These are phyloP conservation scores for Vireo altiloquus DNA, from an alignment of 2,113 vertebrate species.

Conservation along the genomic window DNA sequence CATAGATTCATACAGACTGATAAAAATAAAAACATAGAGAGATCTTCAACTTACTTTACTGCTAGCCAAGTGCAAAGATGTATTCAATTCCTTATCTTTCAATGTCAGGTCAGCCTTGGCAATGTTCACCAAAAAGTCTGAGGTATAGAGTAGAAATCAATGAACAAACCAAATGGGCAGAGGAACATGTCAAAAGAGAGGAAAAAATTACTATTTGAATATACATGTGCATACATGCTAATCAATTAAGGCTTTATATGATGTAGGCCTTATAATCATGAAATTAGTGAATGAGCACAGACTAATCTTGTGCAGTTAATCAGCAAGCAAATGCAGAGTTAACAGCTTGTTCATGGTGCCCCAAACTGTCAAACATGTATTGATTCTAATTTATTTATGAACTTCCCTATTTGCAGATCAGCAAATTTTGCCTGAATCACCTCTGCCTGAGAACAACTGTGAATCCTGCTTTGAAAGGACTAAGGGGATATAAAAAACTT, in stretches of 20 bases:
- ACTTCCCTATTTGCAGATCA: background rate
- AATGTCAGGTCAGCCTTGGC: slow-evolving; percentile 79
- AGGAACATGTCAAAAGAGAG: background rate
- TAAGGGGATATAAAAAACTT: background rate
- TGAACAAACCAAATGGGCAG: background rate
- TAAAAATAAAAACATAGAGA: background rate
- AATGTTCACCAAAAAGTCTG: slow-evolving; percentile 87
- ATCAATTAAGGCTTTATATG: background rate
- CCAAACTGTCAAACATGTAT: background rate
- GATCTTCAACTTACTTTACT: slow-evolving; percentile 81
- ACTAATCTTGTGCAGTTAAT: background rate
- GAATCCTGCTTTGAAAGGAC: background rate
- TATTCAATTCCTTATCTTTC: slow-evolving; percentile 87
- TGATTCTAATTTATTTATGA: background rate
- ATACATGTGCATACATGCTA: background rate
- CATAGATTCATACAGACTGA: background rate
- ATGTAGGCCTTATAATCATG: background rate
- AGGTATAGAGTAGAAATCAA: background rate
- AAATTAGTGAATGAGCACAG: background rate
- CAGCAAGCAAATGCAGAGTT: background rate
- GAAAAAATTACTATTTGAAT: background rate
- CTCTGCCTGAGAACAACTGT: background rate
- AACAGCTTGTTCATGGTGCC: background rate
- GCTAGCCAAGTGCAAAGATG: slow-evolving; percentile 90
- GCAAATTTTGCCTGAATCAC: background rate